Evolutionary conservation across 2,797 vertebrate species (phyloP), one percentile per base, ranked within the genome.

Genomic region (Tragelaphus eurycerus): DNA sequence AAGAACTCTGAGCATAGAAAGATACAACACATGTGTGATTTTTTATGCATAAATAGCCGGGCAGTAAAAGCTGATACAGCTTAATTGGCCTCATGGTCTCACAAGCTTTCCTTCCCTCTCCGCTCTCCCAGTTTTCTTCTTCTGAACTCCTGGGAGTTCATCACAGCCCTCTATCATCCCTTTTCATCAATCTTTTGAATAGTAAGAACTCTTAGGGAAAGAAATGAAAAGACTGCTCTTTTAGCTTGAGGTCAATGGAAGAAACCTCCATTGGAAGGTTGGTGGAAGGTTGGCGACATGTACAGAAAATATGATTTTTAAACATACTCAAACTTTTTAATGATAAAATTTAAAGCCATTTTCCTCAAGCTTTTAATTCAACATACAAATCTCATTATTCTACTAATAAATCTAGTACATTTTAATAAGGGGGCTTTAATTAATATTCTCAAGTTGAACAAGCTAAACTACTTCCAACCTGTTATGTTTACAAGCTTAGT

Each of bases 401-500:
- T 94, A 86, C 60, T 92, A 89, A 38, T 94, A 95, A 93, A 48
- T 94, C 74, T 78, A 89, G 50, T 59, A 92, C 38, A 67, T 87
- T 76, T 67, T 89, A 85, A 87, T 60, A 90, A 86, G 23, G 12
- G 16, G 50, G 3, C 52, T 88, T 95, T 90, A 84, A 92, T 92
- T 95, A 91, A 97, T 59, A 79, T 12, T 94, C 87, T 95, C 84
- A 71, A 76, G 46, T 64, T 85, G 76, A 93, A 93, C 86, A 95
- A 96, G 95, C 85, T 79, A 94, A 97, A 92, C 50, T 94, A 89
- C 59, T 31, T 97, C 50, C 64, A 86, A 90, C 92, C 74, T 86
- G 85, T 87, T 95, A 79, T 90, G 48, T 97, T 96, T 93, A 96
- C 54, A 92, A 95, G 57, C 87, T 92, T 55, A 59, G 55, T 96